Evolutionary conservation across 2,797 vertebrate genomes (phyloP), one percentile per base, ranked within the genome.

Genomic region (Takifugu ocellatus): DNA sequence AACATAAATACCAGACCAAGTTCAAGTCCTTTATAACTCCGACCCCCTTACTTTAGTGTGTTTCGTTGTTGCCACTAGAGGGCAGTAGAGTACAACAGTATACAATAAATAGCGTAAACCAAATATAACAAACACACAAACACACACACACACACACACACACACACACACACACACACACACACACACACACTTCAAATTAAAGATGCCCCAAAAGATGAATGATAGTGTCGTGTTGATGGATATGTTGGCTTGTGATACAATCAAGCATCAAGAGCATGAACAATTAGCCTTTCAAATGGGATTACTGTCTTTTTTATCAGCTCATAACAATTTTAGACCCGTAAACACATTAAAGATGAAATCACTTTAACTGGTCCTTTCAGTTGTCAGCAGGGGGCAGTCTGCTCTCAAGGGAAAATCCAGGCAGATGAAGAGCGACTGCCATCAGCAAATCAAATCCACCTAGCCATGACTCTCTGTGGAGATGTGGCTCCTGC

Each of bases 311-410:
- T 47, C 5, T 52, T 39, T 59, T 59, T 33, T 51, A 39, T 52
- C 1, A 1, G 51, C 3, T 10, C 21, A 2, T 10, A 33, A 21
- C 7, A 31, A 59, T 69, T 59, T 57, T 9, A 50, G 25, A 69
- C 31, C 51, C 45, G 39, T 56, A 16, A n/a, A 16, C 15, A 46
- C 9, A 12, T 17, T 49, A 29, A 29, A 52, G 25, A 59, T 39
- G 33, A 58, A 48, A 61, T 62, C 49, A n/a, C 7, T 56, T 12
- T 9, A 6, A 21, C 29, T 46, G 25, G 29, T 21, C 6, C 2
- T n/a, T n/a, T n/a, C 31, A 33, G 31, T 14, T 45, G 10, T 63
- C 81, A 74, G 66, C 70, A 83, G 78, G 73, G 74, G 71, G 67
- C 70, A 51, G 56, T 69, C 7, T 60, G 25, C 42, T 63, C 68